A percentile compares a stretch with the other conserved stretches of the same genome.
Conservation (phyloP, 2,888 invertebrate genomes). For the Arge pagana region DNA sequence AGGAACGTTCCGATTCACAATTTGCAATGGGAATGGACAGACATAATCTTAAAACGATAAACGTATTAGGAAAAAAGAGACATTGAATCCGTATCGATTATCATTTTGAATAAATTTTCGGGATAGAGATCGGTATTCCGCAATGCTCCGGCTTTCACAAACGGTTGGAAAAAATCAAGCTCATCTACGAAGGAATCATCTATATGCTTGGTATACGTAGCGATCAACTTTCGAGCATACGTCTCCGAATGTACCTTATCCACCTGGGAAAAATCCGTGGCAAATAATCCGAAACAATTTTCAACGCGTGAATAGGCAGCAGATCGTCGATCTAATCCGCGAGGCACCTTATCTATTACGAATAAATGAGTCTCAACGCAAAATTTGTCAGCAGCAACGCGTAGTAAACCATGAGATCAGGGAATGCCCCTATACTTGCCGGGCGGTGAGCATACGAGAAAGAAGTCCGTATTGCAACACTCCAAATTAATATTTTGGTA, state of each 20-base stretch:
- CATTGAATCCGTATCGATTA: background rate
- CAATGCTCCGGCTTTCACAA: background rate
- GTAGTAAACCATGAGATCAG: too few relatives aligned
- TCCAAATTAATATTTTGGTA: too few relatives aligned
- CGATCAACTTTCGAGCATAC: background rate
- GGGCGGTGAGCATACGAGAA: too few relatives aligned
- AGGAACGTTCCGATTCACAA: background rate
- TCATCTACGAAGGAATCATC: background rate
- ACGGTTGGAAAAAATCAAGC: background rate
- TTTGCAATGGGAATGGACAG: slow-evolving; percentile 1
- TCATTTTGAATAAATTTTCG: background rate
- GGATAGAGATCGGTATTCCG: background rate
- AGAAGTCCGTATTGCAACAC: too few relatives aligned
- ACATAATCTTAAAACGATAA: background rate
- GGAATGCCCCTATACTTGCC: too few relatives aligned
- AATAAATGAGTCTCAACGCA: background rate
- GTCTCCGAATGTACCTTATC: background rate
- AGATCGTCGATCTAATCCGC: background rate
- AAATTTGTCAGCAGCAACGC: background rate
- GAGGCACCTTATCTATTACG: background rate
- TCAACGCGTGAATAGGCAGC: background rate
- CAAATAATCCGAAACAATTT: background rate
- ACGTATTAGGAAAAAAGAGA: slow-evolving; percentile 3
- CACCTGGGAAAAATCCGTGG: background rate
- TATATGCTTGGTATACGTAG: background rate